These are phyloP conservation scores for Hyperoplus lanceolatus DNA, from an alignment of 2,797 vertebrate genomes.

Conservation along the genomic window DNA sequence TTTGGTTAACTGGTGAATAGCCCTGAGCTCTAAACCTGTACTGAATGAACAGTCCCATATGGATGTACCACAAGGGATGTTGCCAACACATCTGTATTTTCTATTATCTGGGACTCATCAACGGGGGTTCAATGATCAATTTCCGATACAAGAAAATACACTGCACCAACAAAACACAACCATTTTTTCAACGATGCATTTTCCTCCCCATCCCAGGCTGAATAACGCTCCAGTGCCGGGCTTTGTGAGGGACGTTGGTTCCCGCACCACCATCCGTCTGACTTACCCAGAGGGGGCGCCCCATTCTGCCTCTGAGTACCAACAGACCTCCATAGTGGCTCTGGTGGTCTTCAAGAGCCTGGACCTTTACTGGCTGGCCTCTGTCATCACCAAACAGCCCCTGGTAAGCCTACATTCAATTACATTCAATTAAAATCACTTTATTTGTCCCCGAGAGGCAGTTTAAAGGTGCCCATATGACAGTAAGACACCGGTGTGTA, in stretches of 20 bases:
- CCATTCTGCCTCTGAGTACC: constrained; percentile 77
- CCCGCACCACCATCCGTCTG: constrained; percentile 86
- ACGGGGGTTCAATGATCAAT: background rate
- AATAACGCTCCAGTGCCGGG: constrained; percentile 86
- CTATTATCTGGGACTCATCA: too few relatives aligned
- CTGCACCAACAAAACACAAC: background rate
- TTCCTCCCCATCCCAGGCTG: constrained; percentile 84
- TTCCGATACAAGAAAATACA: background rate
- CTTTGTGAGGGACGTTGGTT: constrained; percentile 85
- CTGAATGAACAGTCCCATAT: too few relatives aligned
- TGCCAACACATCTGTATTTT: too few relatives aligned
- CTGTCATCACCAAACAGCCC: constrained; percentile 83
- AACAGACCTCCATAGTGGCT: constrained; percentile 77
- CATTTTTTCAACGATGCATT: constrained; percentile 64
- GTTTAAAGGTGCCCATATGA: too few relatives aligned
- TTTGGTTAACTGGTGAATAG: too few relatives aligned
- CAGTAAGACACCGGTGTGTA: too few relatives aligned
- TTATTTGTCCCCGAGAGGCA: too few relatives aligned
- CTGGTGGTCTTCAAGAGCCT: constrained; percentile 86
- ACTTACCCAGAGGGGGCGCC: constrained; percentile 88
- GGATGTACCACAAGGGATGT: too few relatives aligned
- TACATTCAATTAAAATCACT: too few relatives aligned
- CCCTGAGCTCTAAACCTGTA: too few relatives aligned
- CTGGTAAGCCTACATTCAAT: constrained; percentile 72
- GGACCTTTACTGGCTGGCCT: constrained; percentile 86